A percentile compares a stretch with the other conserved stretches of the same genome.
These are phyloP conservation scores for Argynnis bischoffii DNA, from an alignment of 2,888 invertebrate genomes.

Conservation along the genomic window DNA sequence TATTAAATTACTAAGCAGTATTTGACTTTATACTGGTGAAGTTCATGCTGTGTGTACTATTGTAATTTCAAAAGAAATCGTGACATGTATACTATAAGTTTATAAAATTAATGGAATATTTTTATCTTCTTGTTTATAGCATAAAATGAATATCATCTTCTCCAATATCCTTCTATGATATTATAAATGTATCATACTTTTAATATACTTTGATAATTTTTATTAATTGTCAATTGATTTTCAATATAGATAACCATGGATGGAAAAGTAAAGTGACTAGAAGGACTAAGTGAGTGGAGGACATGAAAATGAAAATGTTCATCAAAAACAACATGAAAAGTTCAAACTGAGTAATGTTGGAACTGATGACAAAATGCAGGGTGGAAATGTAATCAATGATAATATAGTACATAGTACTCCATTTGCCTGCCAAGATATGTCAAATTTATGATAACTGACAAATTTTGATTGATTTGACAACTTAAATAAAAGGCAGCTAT, in stretches of 20 bases:
- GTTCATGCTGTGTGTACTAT: slow-evolving; percentile 58
- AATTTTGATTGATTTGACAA: slow-evolving; percentile 20
- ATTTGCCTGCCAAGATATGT: slow-evolving; percentile 49
- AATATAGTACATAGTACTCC: slow-evolving; percentile 69
- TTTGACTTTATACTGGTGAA: slow-evolving; percentile 14
- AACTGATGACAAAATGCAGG: slow-evolving; percentile 63
- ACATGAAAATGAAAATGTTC: slow-evolving; percentile 41
- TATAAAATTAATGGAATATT: too few species aligned
- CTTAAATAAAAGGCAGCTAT: slow-evolving; percentile 35
- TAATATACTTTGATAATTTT: slow-evolving; percentile 24
- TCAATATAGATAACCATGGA: slow-evolving; percentile 64
- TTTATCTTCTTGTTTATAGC: too few species aligned
- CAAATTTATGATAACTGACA: slow-evolving; percentile 63
- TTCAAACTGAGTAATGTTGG: slow-evolving; percentile 66
- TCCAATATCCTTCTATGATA: too few species aligned
- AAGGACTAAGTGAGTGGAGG: slow-evolving; percentile 43
- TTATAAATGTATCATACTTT: background rate
- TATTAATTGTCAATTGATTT: slow-evolving; percentile 44
- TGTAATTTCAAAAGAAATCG: slow-evolving; percentile 20
- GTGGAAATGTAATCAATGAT: slow-evolving; percentile 80
- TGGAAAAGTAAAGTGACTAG: slow-evolving; percentile 68
- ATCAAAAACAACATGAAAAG: slow-evolving; percentile 60
- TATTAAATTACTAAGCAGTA: slow-evolving; percentile 5
- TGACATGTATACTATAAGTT: too few species aligned
- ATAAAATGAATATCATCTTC: too few species aligned